These are phyloP conservation scores for Oxytorus armatus DNA, from an alignment of 2,888 invertebrate genomes.

Conservation along the genomic window DNA sequence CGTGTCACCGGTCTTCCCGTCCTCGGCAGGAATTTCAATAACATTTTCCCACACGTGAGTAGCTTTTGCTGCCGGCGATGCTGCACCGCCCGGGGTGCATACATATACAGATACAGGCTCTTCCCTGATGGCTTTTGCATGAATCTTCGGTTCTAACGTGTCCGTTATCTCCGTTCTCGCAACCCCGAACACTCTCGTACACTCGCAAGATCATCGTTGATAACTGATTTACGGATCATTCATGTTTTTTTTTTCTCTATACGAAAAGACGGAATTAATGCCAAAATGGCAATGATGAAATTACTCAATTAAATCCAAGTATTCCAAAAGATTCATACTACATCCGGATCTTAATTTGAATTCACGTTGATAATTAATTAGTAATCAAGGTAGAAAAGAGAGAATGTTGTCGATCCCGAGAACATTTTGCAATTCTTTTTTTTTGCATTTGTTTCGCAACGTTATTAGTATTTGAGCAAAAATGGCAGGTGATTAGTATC, in stretches of 20 bases:
- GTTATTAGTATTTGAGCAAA: too few species aligned
- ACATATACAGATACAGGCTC: conserved; percentile 49
- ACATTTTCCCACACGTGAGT: conserved; percentile 79
- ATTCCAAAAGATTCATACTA: too few species aligned
- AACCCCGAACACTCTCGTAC: conserved; percentile 18
- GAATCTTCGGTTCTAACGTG: conserved; percentile 48
- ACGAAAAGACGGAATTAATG: neutral
- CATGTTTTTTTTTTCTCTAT: neutral
- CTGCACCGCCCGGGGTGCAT: conserved; percentile 48
- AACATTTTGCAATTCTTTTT: too few species aligned
- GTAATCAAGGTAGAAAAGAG: too few species aligned
- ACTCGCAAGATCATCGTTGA: neutral
- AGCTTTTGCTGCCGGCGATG: conserved; percentile 60
- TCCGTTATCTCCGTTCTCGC: conserved; percentile 57
- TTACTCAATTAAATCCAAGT: neutral
- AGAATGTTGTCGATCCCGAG: too few species aligned
- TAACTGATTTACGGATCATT: neutral
- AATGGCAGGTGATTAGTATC: too few species aligned
- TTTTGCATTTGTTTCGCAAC: too few species aligned
- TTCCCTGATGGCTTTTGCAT: conserved; percentile 36
- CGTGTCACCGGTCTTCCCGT: conserved; percentile 67
- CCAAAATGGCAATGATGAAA: neutral
- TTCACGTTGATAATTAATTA: too few species aligned
- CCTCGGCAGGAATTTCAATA: conserved; percentile 75
- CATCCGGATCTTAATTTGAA: too few species aligned